Evolutionary conservation across 2,113 vertebrate genomes (phyloP).

Genomic region (Leptocoma aspasia): DNA sequence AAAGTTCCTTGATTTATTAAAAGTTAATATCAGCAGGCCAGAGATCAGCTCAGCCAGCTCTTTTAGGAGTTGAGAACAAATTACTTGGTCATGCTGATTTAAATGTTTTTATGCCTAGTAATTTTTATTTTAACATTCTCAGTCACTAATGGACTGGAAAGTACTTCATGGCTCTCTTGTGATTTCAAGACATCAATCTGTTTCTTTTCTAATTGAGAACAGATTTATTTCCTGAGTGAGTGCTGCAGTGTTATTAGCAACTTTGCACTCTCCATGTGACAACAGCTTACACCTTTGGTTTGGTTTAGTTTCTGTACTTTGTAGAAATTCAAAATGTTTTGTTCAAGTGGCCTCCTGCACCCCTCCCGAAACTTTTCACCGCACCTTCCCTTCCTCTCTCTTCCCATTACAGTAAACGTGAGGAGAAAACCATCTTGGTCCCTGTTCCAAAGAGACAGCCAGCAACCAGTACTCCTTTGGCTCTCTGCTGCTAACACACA

Average conservation of each 20-base stretch:
- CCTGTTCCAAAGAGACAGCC: neutral
- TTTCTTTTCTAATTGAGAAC: slow-evolving; percentile 9
- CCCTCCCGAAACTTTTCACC: neutral
- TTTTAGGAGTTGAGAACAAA: slow-evolving; percentile 32
- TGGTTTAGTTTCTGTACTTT: neutral
- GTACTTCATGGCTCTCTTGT: neutral
- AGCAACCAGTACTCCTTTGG: neutral
- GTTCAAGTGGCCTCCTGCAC: neutral
- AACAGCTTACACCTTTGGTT: neutral
- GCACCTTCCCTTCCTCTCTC: neutral
- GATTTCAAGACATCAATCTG: slow-evolving; percentile 41
- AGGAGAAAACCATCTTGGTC: neutral
- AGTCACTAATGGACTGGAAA: slow-evolving; percentile 49
- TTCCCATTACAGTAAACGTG: neutral
- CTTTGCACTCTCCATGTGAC: neutral
- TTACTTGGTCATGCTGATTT: slow-evolving; percentile 11
- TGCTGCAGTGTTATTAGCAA: neutral
- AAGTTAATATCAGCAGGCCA: slow-evolving; percentile 32
- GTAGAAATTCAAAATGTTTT: neutral
- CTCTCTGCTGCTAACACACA: neutral
- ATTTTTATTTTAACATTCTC: slow-evolving; percentile 45
- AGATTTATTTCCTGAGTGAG: neutral
- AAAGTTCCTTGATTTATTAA: slow-evolving; percentile 34
- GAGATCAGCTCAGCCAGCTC: slow-evolving; percentile 32
- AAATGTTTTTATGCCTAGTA: slow-evolving; percentile 45